Evolutionary conservation across 2,888 invertebrate genomes (phyloP).

Genomic region (Ophioninae sp.): DNA sequence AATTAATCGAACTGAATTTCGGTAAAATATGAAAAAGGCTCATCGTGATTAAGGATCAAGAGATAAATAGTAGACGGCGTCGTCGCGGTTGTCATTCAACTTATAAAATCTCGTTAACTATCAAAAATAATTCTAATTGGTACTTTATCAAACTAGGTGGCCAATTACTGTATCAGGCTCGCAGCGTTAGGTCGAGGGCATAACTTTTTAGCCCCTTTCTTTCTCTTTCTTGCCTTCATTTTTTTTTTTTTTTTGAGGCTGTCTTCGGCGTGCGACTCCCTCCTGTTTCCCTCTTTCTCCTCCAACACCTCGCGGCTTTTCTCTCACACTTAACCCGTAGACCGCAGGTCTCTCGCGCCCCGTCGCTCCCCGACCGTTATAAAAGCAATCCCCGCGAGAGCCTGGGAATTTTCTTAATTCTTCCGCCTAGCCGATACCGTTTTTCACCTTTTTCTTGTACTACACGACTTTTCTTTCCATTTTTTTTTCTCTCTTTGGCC

Average conservation of each 20-base stretch:
- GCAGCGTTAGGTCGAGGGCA: background rate
- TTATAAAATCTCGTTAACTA: too few species aligned
- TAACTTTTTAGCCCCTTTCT: background rate
- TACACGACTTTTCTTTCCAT: background rate
- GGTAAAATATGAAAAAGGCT: too few species aligned
- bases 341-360: constrained; percentile 52
- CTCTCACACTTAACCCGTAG: constrained; percentile 61
- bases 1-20: too few species aligned
- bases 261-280: constrained; percentile 41
- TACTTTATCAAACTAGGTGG: background rate
- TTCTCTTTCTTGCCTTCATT: constrained; percentile 3
- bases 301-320: constrained; percentile 63
- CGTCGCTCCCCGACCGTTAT: constrained; percentile 40
- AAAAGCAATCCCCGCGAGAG: constrained; percentile 38
- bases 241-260: background rate
- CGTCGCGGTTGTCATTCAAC: too few species aligned
- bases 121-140: too few species aligned
- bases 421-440: constrained; percentile 32
- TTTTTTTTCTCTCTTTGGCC: background rate
- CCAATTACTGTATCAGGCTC: constrained; percentile 7
- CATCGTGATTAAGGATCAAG: too few species aligned
- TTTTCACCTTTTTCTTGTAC: background rate
- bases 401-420: constrained; percentile 63
- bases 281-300: constrained; percentile 51
- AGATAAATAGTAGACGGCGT: too few species aligned